Percentiles rank a stretch among this genome's conserved stretches.
These are phyloP conservation scores for Drosophila pseudoobscura DNA, from an alignment of 1,140 invertebrate genomes.

Conservation along the genomic window DNA sequence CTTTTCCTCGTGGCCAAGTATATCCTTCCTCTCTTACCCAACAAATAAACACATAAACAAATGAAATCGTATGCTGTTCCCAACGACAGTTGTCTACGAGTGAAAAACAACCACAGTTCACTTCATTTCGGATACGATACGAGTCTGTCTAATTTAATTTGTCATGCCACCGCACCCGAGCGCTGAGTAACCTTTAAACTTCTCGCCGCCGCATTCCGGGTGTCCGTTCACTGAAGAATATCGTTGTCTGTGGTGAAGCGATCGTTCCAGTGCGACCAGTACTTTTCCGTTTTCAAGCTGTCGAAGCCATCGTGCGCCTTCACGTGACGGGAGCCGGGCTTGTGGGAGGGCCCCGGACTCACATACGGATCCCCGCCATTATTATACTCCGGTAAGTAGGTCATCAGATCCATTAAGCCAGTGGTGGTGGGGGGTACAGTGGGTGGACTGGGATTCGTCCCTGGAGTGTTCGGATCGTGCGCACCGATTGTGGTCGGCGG, in stretches of 20 bases:
- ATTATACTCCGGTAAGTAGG: constrained; percentile 9
- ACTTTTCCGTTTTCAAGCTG: constrained; percentile 26
- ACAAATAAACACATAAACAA: too few species aligned
- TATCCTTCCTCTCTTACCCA: too few species aligned
- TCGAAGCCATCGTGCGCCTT: constrained; percentile 64
- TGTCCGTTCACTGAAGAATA: too few species aligned
- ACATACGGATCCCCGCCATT: constrained; percentile 36
- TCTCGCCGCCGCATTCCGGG: too few species aligned
- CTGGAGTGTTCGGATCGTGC: background rate
- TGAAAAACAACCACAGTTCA: constrained; percentile 2
- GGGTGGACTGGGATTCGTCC: background rate
- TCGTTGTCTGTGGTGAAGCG: constrained; percentile 23
- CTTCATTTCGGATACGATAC: constrained; percentile 2
- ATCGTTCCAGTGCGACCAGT: constrained; percentile 59
- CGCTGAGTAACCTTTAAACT: too few species aligned
- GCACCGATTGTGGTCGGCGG: too few species aligned
- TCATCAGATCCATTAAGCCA: constrained; percentile 27
- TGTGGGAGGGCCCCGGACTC: constrained; percentile 4
- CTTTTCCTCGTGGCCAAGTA: too few species aligned
- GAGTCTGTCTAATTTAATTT: constrained; percentile 10
- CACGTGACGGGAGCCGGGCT: constrained; percentile 16
- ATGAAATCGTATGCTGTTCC: too few species aligned
- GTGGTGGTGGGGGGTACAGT: background rate
- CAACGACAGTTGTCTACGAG: too few species aligned
- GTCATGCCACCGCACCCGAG: background rate